These are phyloP conservation scores for Bombus difficillimus DNA, from an alignment of 1,140 invertebrate genomes.

Conservation along the genomic window DNA sequence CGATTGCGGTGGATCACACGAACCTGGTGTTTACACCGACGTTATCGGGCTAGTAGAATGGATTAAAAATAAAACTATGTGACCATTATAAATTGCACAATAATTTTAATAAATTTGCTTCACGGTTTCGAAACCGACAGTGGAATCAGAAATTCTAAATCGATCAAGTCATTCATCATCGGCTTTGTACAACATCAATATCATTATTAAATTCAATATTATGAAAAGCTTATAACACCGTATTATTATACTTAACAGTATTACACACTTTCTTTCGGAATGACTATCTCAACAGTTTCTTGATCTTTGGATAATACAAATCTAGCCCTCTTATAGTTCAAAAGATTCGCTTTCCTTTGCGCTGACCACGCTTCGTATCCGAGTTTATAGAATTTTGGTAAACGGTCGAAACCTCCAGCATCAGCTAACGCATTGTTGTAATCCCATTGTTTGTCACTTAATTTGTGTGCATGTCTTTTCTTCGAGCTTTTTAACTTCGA, in stretches of 20 bases:
- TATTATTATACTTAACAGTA: not conserved
- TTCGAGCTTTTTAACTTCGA: conserved; percentile 51
- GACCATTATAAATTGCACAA: not conserved
- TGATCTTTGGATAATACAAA: conserved; percentile 64
- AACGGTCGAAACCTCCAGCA: conserved; percentile 62
- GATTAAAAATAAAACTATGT: conserved; percentile 61
- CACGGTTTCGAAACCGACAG: not conserved
- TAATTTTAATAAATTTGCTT: not conserved
- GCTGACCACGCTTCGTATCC: conserved; percentile 65
- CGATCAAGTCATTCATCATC: not conserved
- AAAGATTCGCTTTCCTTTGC: conserved; percentile 57
- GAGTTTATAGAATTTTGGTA: conserved; percentile 72
- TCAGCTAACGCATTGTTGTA: conserved; percentile 74
- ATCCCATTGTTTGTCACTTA: conserved; percentile 72
- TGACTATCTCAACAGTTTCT: conserved; percentile 35
- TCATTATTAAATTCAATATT: not conserved
- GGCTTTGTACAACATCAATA: not conserved
- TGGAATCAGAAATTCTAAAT: not conserved
- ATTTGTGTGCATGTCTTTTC: conserved; percentile 73
- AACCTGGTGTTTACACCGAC: conserved; percentile 86
- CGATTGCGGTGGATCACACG: conserved; percentile 83
- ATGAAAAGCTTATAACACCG: not conserved
- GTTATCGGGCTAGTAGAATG: conserved; percentile 78
- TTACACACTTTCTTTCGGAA: conserved; percentile 11
- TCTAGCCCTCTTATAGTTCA: conserved; percentile 71